Base-by-base conservation (phyloP, 2,888 invertebrate genomes). In the Drosophila rubida region DNA sequence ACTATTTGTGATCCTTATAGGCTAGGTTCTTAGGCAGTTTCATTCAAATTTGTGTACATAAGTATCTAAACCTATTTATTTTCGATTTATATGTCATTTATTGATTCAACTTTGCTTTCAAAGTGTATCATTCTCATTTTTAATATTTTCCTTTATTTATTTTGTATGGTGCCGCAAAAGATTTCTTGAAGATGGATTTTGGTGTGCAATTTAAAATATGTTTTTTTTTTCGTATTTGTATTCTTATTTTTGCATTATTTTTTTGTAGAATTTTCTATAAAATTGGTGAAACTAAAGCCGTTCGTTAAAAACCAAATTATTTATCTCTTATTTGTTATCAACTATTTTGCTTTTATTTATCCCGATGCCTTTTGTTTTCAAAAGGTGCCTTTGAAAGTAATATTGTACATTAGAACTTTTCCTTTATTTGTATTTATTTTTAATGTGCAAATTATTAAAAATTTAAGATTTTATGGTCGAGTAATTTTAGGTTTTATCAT, bases 1-100 rank as follows among this genome's bases (percentile, higher is more conserved):
- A 72, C 65, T 72, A 72, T 67, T 65, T 78, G 68, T 82, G 68
- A 76, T 72, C 53, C 88, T 88, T 86, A 85, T 25, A 45, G 9
- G 11, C 81, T 73, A 82, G 67, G 69, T 80, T 80, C 75, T 81
- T 89, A 89, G 89, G 89, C 89, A 89, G 89, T 89, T 90, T 89
- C 88, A 85, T 90, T 87, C 78, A 86, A 87, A 85, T 74, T 76
- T 80, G 78, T 87, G 70, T 75, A 71, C 66, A 82, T 78, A 54
- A 54, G 46, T 61, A 61, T 75, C 51, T 69, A 58, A 72, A 58
- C 59, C 45, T 60, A 69, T 78, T 30, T 75, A 48, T 65, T 55
- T 72, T 64, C 72, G 59, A 57, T 64, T 71, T 67, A 39, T 66
- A 51, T 75, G 22, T 55, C 41, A 49, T 63, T 66, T 71, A 73